Percentiles rank a stretch among this genome's conserved stretches.
Conservation (phyloP, 2,113 vertebrate species). For the Proterorhinus semilunaris region DNA sequence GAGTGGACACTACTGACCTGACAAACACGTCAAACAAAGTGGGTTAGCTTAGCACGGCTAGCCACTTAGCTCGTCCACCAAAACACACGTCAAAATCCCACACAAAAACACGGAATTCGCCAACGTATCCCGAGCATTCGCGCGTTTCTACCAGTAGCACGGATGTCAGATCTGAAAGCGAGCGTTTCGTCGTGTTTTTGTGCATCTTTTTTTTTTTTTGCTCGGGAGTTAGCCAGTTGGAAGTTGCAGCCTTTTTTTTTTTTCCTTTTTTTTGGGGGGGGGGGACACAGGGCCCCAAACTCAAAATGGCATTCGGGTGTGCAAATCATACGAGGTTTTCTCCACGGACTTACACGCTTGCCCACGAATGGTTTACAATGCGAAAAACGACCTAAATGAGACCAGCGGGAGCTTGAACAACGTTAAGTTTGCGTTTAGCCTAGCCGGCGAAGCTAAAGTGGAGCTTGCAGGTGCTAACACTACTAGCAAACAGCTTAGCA, state of each 20-base stretch:
- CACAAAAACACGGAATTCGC: rapidly evolving
- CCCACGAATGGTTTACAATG: background rate
- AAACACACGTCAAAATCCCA: constrained; percentile 4
- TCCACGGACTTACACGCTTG: background rate
- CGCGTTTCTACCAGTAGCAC: background rate
- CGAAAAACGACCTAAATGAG: background rate
- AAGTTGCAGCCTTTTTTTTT: constrained; percentile 42
- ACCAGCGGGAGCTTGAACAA: background rate
- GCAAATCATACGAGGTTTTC: background rate
- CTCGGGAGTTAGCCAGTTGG: background rate
- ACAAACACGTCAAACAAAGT: constrained; percentile 75
- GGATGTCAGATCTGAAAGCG: constrained; percentile 11
- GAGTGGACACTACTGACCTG: constrained; percentile 59
- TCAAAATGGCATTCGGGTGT: constrained; percentile 14
- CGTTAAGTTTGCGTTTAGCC: constrained; percentile 46
- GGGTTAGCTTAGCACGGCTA: constrained; percentile 25
- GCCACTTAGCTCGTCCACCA: constrained; percentile 41
- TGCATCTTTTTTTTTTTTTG: background rate
- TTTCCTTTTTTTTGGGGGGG: too few species aligned
- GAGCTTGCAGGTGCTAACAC: constrained; percentile 32
- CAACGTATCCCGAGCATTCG: rapidly evolving
- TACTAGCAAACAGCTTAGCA: constrained; percentile 8
- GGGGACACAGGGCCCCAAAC: constrained; percentile 47
- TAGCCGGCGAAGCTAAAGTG: constrained; percentile 42
- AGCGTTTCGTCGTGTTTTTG: background rate